Base-by-base conservation (phyloP, 2,888 invertebrate species). In the Ptilodon capucinus region DNA sequence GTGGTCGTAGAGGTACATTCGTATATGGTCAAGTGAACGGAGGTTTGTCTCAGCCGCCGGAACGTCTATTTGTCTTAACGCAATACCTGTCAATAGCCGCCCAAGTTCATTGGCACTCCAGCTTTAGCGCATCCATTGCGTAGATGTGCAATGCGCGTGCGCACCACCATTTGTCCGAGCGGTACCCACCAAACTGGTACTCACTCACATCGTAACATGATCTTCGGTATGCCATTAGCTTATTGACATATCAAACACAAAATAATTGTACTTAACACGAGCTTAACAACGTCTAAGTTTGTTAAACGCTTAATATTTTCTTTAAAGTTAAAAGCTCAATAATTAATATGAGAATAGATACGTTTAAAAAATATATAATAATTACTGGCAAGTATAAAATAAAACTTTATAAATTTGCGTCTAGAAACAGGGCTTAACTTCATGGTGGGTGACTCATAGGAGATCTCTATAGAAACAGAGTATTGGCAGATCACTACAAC, bases 41-140 rank as follows among this genome's bases (percentile, higher is more conserved):
- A 80, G 87, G 84, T 84, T 85, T 79, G 81, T 79, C 83, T 84
- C 76, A 82, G 84, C 76, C 81, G 84, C 82, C 84, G 81, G 81
- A 79, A 81, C 86, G 79, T 84, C 76, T 90, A 83, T 90, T 89
- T 89, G 89, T 89, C 81, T 90, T 89, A 88, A 87, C 89, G 89
- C 89, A 88, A 90, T 90, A 87, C 85, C 86, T 86, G 89, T 90
- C 89, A 87, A 90, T 87, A 87, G 81, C 83, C 84, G 84, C 81
- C 83, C 78, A 87, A 88, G 89, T 90, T 89, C 90, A 89, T 86
- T 90, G 89, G 86, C 90, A 86, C 83, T 83, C 79, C 79, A 74
- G 84, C 86, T 87, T 89, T 89, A 81, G 88, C 87, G 86, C 85
- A 85, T 83, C 81, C 78, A 82, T 84, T 78, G 85, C 84, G 77